Conservation (phyloP, 2,888 invertebrate genomes). For the Blastobasis lacticolella region DNA sequence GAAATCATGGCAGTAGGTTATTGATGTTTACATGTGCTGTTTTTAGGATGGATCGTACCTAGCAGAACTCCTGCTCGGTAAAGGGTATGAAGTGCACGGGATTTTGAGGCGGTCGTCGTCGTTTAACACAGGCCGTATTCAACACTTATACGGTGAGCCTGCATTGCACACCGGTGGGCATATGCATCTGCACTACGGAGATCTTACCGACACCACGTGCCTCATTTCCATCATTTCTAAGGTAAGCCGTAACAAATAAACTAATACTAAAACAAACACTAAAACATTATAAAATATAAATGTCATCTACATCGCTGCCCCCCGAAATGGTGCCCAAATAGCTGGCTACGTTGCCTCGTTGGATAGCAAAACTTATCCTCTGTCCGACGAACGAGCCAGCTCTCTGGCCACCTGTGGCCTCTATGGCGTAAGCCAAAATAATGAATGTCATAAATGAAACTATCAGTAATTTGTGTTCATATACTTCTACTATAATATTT, state of each 20-base stretch:
- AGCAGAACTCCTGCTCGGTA: conserved; percentile 92
- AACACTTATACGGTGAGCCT: conserved; percentile 95
- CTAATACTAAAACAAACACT: too few species aligned
- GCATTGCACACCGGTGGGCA: conserved; percentile 89
- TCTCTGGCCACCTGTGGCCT: too few species aligned
- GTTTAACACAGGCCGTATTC: conserved; percentile 97
- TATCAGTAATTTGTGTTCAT: too few species aligned
- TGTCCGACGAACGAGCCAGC: too few species aligned
- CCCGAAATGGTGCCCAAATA: too few species aligned
- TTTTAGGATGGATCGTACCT: conserved; percentile 97
- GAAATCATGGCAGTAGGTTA: background rate
- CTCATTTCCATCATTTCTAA: conserved; percentile 63
- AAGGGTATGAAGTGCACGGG: conserved; percentile 97
- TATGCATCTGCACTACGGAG: conserved; percentile 98
- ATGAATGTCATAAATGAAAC: too few species aligned
- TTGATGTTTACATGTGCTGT: background rate
- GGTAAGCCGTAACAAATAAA: conserved; percentile 25
- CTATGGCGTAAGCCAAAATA: too few species aligned
- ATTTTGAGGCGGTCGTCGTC: conserved; percentile 95
- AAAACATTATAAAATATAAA: too few species aligned
- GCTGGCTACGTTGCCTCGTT: too few species aligned
- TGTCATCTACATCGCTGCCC: too few species aligned
- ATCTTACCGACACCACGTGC: conserved; percentile 98
- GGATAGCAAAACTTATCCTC: too few species aligned
- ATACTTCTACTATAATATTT: too few species aligned